Conservation (phyloP, 2,888 invertebrate species). For the Plebejus anna region DNA sequence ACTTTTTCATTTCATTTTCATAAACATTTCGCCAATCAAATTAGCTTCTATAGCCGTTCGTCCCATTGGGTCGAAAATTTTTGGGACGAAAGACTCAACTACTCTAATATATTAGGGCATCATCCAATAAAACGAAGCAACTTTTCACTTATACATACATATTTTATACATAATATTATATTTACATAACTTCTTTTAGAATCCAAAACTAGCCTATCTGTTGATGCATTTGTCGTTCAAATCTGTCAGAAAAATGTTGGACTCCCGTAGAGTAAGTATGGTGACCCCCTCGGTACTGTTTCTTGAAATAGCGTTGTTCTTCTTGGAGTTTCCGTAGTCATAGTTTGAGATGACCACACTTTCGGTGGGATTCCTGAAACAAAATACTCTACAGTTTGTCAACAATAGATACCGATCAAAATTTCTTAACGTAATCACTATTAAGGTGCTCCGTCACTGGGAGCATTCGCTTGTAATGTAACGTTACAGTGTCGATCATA, state of each 20-base stretch:
- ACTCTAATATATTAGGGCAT: neutral
- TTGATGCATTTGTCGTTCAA: conserved; percentile 59
- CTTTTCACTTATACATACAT: neutral
- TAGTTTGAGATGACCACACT: conserved; percentile 75
- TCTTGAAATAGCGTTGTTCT: conserved; percentile 63
- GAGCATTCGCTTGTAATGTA: no score
- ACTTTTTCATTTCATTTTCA: no score
- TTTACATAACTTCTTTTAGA: conserved; percentile 1
- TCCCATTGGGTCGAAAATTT: no score
- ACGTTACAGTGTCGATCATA: no score
- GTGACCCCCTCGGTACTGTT: conserved; percentile 69
- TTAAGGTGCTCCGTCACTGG: no score
- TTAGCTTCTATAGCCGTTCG: no score
- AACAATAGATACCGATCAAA: no score
- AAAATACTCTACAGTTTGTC: conserved; percentile 18
- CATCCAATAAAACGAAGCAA: neutral
- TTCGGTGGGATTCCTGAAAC: conserved; percentile 71
- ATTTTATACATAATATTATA: neutral
- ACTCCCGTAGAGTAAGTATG: conserved; percentile 64
- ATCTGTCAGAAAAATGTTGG: conserved; percentile 60
- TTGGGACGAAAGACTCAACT: neutral
- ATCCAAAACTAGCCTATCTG: conserved; percentile 44
- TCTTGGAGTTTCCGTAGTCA: conserved; percentile 73
- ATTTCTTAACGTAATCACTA: no score
- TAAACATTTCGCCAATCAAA: no score